Base-by-base conservation (phyloP, 92 coral and sea anemone genomes). In the Porites divaricata region DNA sequence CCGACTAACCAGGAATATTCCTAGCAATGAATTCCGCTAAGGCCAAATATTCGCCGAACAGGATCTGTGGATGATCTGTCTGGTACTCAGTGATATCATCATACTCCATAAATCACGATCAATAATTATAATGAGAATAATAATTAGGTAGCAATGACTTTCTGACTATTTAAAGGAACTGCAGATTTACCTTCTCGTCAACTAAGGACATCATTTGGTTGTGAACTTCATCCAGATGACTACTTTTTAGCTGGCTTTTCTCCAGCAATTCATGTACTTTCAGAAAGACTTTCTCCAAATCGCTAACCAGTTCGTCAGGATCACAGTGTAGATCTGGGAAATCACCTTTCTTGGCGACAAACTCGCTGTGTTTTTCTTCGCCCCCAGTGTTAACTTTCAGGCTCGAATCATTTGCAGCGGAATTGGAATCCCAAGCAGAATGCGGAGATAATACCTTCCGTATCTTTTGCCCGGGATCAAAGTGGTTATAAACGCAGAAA, bases 311-410 rank as follows among this genome's bases (percentile, higher is more conserved):
- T 58, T 87, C 93, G 14, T 81, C 93, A 10, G 88, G 88, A 8
- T 50, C 88, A 77, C 88, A 75, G 1, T 69, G 58, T n/a, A 93
- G 71, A 16, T 74, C 61, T 59, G 96, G 96, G 35, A 93, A 93
- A 82, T 93, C 92, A 59, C 66, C 75, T 26, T 81, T 67, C 9
- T 58, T 52, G 59, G 62, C 19, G 15, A 20, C 21, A 53, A 91
- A 93, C 28, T 77, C 80, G 7, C 56, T n/a, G 10, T 75, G 79
- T n/a, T 21, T 23, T 57, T 52, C 78, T 7, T 21, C 51, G 20
- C 9, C 74, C 24, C 56, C 48, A 2, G 5, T 9, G 4, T 26
- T 20, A 16, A 24, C 70, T 54, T 79, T 19, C 71, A 35, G 70
- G 59, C 48, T 64, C 52, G 56, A 21, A 25, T 78, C 72, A 58